phyloP scores from a whole-genome alignment of 2,888 invertebrate species.

The Molorchus minor region DNA sequence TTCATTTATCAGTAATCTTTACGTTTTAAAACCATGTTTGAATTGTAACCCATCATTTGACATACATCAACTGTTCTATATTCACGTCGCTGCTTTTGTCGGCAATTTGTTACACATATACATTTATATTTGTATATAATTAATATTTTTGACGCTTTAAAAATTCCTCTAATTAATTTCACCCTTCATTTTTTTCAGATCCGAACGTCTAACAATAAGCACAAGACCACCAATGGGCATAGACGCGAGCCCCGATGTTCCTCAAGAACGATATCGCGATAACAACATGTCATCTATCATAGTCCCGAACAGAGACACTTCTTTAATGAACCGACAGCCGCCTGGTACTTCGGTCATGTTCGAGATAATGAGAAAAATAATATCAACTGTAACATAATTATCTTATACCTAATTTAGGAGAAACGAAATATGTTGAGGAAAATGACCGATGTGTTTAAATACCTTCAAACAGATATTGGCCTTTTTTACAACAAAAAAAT shows the following conservation, averaged over 20 bases:
- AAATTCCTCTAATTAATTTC: conserved; percentile 24
- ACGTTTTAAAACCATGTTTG: too few relatives aligned
- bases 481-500: too few relatives aligned
- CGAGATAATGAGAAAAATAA: conserved; percentile 53
- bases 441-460: conserved; percentile 15
- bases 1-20: too few relatives aligned
- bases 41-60: too few relatives aligned
- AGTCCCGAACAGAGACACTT: conserved; percentile 58
- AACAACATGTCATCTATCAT: conserved; percentile 62
- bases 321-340: conserved; percentile 62
- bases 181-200: conserved; percentile 27
- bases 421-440: conserved; percentile 11
- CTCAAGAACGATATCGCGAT: conserved; percentile 58
- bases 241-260: conserved; percentile 55
- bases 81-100: not conserved
- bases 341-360: conserved; percentile 53
- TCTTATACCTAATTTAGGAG: conserved; percentile 22
- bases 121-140: conserved; percentile 15
- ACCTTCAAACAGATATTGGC: too few relatives aligned
- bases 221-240: conserved; percentile 52
- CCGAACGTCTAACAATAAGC: conserved; percentile 21
- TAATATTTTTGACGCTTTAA: conserved; percentile 23
- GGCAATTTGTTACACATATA: conserved; percentile 1
- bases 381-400: conserved; percentile 49
- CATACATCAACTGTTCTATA: not conserved